Conservation (phyloP, 53 echinoderm and acorn worm genomes). For the Astropecten irregularis region DNA sequence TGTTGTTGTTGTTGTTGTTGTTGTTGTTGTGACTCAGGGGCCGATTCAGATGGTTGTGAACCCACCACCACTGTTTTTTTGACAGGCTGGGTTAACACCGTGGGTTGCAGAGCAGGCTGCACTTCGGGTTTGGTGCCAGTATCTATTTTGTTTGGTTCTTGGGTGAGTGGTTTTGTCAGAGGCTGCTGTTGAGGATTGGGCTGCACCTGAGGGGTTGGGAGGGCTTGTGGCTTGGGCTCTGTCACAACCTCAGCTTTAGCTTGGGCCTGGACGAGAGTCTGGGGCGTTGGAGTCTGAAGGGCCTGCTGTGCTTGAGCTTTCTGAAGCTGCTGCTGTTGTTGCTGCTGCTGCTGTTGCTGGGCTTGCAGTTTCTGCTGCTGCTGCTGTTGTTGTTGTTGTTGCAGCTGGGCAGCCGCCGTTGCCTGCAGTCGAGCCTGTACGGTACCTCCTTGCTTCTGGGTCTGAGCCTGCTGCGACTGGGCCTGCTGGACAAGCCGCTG, state of each 20-base stretch:
- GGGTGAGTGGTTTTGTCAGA: background rate
- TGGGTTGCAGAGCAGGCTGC: background rate
- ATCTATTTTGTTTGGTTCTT: conserved; percentile 20
- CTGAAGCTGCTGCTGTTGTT: background rate
- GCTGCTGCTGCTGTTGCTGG: background rate
- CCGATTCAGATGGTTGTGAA: conserved; percentile 14
- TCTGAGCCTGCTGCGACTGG: conserved; percentile 49
- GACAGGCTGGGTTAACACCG: conserved; percentile 12
- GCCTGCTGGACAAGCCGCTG: conserved; percentile 34
- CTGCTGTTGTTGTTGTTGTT: conserved; percentile 44
- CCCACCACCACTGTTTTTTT: background rate
- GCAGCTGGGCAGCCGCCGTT: conserved; percentile 29
- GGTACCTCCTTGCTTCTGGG: conserved; percentile 19
- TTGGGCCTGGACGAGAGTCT: conserved; percentile 30
- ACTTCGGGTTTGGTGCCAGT: conserved; percentile 31
- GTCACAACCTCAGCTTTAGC: conserved; percentile 41
- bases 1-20: conserved; percentile 45
- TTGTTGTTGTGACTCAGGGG: conserved; percentile 36
- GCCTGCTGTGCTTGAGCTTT: conserved; percentile 11
- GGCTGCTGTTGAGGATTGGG: background rate
- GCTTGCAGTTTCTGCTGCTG: conserved; percentile 16
- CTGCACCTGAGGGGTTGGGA: background rate
- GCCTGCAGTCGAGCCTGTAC: conserved; percentile 35
- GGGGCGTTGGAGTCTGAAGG: conserved; percentile 23
- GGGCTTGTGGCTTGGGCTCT: conserved; percentile 22